Percentiles rank a stretch among this genome's conserved stretches.
phyloP scores from a whole-genome alignment of 2,113 vertebrate species.

The Ciconia boyciana region DNA sequence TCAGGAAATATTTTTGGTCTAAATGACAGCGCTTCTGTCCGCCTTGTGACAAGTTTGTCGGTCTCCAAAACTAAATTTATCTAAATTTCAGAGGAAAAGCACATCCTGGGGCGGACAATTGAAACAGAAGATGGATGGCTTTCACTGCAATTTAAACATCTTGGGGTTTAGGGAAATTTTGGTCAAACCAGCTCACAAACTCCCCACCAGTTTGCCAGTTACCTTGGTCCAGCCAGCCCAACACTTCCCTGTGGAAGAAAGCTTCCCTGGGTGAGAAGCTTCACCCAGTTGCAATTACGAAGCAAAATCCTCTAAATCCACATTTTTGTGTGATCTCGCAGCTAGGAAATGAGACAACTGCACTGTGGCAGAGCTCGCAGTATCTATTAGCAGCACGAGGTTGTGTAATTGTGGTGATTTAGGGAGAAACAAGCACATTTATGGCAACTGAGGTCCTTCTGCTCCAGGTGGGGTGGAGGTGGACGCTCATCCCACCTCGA shows the following conservation, averaged over 20 bases:
- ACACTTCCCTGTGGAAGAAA: background rate
- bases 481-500: no score
- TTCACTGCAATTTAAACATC: background rate
- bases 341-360: background rate
- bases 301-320: background rate
- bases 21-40: background rate
- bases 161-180: background rate
- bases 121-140: background rate
- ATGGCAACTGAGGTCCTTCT: background rate
- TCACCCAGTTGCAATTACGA: rapidly evolving
- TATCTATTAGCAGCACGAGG: rapidly evolving
- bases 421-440: background rate
- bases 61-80: background rate
- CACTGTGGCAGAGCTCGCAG: background rate
- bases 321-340: background rate
- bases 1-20: background rate
- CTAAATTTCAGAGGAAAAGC: background rate
- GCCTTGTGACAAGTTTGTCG: background rate
- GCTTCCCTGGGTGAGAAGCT: background rate
- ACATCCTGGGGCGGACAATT: background rate
- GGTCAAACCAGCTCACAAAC: background rate
- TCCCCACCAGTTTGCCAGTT: background rate
- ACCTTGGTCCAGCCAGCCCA: background rate
- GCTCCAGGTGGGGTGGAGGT: background rate
- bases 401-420: background rate